Conservation (phyloP, 1,140 invertebrate genomes). For the Orussus abietinus region DNA sequence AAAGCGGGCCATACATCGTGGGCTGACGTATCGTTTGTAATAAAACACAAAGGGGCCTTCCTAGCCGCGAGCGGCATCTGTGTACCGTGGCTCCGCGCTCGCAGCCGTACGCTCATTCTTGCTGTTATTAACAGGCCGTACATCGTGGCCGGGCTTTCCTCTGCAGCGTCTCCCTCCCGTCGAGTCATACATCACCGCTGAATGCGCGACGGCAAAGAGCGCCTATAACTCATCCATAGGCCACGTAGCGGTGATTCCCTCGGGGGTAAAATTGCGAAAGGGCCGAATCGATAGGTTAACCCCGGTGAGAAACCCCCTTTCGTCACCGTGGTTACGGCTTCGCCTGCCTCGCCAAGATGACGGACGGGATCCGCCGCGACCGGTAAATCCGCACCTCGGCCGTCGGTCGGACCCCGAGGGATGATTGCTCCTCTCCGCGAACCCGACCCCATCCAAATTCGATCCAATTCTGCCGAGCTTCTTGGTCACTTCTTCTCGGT, state of each 20-base stretch:
- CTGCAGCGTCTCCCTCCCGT: slow-evolving; percentile 19
- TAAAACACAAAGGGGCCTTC: slow-evolving; percentile 52
- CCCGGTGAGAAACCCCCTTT: too few species aligned
- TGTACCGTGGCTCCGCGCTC: slow-evolving; percentile 27
- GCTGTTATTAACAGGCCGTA: slow-evolving; percentile 48
- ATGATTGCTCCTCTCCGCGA: too few species aligned
- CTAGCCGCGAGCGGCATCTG: slow-evolving; percentile 43
- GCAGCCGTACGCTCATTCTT: slow-evolving; percentile 44
- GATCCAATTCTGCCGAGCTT: too few species aligned
- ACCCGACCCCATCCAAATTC: too few species aligned
- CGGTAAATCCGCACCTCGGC: too few species aligned
- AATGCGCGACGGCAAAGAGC: slow-evolving; percentile 49
- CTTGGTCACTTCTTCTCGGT: too few species aligned
- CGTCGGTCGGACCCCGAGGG: too few species aligned
- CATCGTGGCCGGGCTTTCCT: slow-evolving; percentile 35
- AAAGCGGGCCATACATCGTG: slow-evolving; percentile 50
- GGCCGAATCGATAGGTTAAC: slow-evolving; percentile 41
- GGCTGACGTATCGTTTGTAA: slow-evolving; percentile 53
- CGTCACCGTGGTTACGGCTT: too few species aligned
- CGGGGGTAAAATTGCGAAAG: slow-evolving; percentile 38
- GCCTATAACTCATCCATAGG: slow-evolving; percentile 49
- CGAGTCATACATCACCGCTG: slow-evolving; percentile 48
- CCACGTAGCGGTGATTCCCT: slow-evolving; percentile 37
- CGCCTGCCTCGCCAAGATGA: too few species aligned
- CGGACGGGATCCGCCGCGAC: too few species aligned